Evolutionary conservation across 2,113 vertebrate genomes (phyloP), one percentile per base, ranked within the genome.

Genomic region (Mastomys coucha): DNA sequence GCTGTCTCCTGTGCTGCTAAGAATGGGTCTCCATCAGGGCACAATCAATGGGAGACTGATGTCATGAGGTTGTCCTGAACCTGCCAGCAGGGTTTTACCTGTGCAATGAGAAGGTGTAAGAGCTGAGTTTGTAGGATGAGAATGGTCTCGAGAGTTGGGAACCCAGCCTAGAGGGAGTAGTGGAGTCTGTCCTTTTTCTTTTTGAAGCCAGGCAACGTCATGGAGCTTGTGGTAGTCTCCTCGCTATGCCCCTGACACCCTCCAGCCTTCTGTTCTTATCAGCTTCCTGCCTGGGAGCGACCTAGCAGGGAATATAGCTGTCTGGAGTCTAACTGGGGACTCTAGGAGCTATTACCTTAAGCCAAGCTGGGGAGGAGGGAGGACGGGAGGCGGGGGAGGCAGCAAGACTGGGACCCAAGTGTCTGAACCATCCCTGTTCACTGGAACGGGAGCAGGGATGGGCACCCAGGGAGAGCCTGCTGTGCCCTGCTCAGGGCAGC

Each of bases 241-340:
- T 60, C 24, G 16, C 73, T 6, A 5, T 2, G 49, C 39, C 88
- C 90, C 81, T 16, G 6, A 69, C 63, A 49, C 63, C 96, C 97
- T 94, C 91, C 42, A 72, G 96, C 96, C 97, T 78, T 73, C 97
- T 96, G 98, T 95, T 67, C 7, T 80, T 2, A 1, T 88, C 92
- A 86, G 26, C 49, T 33, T 85, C 53, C 95, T 2, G 95, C 84
- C 96, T 31, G 96, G 58, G 26, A 96, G 96, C 96, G 97, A 0
- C 12, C 67, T 76, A 91, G 89, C 97, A 24, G 22, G 22, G 97
- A 97, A 96, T 36, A 6, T 75, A 87, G 65, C 95, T 6, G 1
- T 70, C 95, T 96, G 28, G 51, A 93, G 86, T 73, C 89, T 16
- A 49, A 26, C n/a, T 0, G 42, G 91, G 28, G 72, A 7, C 0